Percentiles rank a stretch among this genome's conserved stretches.
These are phyloP conservation scores for Noturus placidus DNA, from an alignment of 2,113 vertebrate species.

Conservation along the genomic window DNA sequence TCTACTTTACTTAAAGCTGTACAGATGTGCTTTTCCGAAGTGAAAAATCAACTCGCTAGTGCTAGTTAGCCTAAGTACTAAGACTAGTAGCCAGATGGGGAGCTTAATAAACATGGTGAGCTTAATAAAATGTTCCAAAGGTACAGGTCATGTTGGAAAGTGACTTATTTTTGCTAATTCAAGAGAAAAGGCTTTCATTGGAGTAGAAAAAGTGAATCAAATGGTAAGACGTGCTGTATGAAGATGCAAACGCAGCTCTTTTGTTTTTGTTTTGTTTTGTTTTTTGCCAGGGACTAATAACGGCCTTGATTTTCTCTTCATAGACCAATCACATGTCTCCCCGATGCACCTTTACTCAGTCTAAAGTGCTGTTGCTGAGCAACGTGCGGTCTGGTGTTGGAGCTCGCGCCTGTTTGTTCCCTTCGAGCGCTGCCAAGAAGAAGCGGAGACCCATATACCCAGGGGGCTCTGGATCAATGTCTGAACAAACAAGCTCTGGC, in stretches of 20 bases:
- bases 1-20: neutral
- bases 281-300: constrained; percentile 44
- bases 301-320: constrained; percentile 49
- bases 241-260: constrained; percentile 16
- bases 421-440: constrained; percentile 49
- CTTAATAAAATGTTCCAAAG: neutral
- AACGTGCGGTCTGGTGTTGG: constrained; percentile 54
- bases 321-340: constrained; percentile 37
- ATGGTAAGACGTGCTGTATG: neutral
- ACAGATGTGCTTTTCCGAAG: no score
- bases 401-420: constrained; percentile 53
- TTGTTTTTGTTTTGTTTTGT: constrained; percentile 13
- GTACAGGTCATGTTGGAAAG: neutral
- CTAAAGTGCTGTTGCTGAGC: constrained; percentile 57
- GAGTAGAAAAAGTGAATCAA: neutral
- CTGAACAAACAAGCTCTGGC: constrained; percentile 53
- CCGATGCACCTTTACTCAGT: constrained; percentile 35
- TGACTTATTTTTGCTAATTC: neutral
- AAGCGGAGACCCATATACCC: constrained; percentile 52
- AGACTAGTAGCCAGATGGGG: no score
- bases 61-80: neutral
- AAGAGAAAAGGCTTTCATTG: neutral
- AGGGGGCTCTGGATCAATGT: constrained; percentile 56
- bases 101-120: neutral
- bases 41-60: neutral